Percentiles rank a stretch among this genome's conserved stretches.
phyloP scores from a whole-genome alignment of 2,113 vertebrate species.

The Stegastes partitus region DNA sequence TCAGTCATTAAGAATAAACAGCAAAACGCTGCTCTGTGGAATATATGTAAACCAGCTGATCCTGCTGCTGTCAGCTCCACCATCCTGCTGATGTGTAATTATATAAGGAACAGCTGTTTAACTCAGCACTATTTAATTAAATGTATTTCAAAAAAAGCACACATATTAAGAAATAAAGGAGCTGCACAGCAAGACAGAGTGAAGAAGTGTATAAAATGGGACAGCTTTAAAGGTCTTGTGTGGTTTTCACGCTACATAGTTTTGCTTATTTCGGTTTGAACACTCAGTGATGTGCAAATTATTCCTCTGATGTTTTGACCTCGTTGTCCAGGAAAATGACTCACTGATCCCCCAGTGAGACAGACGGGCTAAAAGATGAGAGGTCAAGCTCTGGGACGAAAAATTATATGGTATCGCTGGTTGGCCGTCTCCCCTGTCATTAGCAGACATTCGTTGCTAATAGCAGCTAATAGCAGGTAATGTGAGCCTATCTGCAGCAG shows the following conservation, averaged over 20 bases:
- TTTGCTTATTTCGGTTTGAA: no score
- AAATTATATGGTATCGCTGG: neutral
- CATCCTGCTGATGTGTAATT: no score
- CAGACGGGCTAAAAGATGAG: neutral
- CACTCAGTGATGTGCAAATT: no score
- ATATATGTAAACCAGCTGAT: no score
- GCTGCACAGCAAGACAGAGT: no score
- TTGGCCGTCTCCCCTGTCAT: conserved; percentile 2
- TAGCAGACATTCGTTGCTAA: conserved; percentile 1
- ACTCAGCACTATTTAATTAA: no score
- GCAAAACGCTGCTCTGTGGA: no score
- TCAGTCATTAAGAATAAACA: no score
- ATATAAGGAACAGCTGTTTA: no score
- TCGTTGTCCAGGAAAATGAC: no score
- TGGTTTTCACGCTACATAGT: neutral
- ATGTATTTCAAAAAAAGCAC: neutral
- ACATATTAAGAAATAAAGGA: neutral
- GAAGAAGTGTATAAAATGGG: neutral
- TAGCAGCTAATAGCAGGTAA: neutral
- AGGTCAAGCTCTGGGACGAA: neutral
- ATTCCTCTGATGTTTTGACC: no score
- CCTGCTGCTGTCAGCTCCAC: neutral
- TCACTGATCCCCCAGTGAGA: no score
- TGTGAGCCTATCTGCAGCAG: conserved; percentile 19
- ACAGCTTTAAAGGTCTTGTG: neutral